Conservation (phyloP, 92 coral and sea anemone species). For the Umimayanthus chanpuru region DNA sequence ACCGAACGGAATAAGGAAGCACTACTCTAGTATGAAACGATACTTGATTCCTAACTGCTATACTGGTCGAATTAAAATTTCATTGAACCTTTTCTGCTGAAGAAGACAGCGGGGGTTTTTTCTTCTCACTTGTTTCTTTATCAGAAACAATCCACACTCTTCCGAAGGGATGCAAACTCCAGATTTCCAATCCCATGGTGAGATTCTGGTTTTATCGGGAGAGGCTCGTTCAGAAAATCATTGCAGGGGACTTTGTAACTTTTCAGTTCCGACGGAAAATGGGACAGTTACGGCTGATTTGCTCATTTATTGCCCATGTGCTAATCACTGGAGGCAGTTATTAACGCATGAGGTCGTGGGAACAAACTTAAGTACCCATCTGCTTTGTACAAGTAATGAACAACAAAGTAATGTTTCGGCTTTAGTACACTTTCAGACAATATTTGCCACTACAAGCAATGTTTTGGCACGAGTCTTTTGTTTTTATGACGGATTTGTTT, state of each 20-base stretch:
- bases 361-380: neutral
- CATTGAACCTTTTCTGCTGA: neutral
- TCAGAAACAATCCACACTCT: too few relatives aligned
- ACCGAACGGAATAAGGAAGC: neutral
- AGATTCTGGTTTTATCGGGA: neutral
- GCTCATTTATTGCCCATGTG: constrained; percentile 39
- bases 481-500: constrained; percentile 47
- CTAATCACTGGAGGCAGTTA: constrained; percentile 29
- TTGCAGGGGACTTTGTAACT: constrained; percentile 20
- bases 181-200: neutral
- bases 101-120: too few relatives aligned
- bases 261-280: neutral
- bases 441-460: constrained; percentile 12
- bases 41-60: too few relatives aligned
- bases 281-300: constrained; percentile 40
- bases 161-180: neutral
- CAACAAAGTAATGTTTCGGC: constrained; percentile 26
- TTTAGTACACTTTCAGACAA: constrained; percentile 17
- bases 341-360: constrained; percentile 45
- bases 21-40: too few relatives aligned
- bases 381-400: constrained; percentile 8
- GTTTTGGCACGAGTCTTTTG: constrained; percentile 39
- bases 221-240: neutral
- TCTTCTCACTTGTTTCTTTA: neutral
- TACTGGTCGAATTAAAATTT: too few relatives aligned